phyloP scores from a whole-genome alignment of 2,797 vertebrate species.

The Gymnothorax reevesii region DNA sequence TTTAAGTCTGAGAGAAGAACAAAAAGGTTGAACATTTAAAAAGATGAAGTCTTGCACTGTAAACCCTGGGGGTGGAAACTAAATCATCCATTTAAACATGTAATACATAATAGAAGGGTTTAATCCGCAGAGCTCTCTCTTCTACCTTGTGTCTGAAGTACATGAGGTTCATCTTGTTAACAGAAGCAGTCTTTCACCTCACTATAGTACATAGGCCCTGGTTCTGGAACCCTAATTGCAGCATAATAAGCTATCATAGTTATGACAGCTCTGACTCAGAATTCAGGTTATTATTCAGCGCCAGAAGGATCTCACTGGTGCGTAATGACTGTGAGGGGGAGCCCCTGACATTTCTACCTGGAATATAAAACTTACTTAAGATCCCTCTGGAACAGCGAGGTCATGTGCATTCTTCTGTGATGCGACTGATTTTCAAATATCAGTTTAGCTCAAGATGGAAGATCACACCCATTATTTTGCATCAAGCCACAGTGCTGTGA shows the following conservation, averaged over 20 bases:
- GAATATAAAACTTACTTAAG: background rate
- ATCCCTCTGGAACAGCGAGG: background rate
- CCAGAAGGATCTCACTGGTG: background rate
- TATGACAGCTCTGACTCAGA: background rate
- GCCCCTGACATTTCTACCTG: background rate
- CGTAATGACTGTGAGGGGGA: background rate
- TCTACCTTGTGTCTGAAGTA: background rate
- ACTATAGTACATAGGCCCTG: background rate
- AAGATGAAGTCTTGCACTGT: background rate
- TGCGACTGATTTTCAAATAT: background rate
- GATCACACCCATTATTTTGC: background rate
- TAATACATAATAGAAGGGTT: background rate
- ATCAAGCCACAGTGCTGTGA: background rate
- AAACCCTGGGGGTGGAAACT: background rate
- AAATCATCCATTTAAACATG: background rate
- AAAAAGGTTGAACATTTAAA: background rate
- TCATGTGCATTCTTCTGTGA: background rate
- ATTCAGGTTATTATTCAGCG: conserved; percentile 1
- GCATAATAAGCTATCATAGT: background rate
- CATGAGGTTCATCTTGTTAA: background rate
- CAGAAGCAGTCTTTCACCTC: background rate
- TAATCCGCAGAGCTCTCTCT: background rate
- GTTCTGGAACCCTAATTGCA: background rate
- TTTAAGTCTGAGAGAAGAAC: background rate
- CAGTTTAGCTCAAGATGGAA: background rate